phyloP scores from a whole-genome alignment of 2,888 invertebrate genomes.

The Lithosia quadra region DNA sequence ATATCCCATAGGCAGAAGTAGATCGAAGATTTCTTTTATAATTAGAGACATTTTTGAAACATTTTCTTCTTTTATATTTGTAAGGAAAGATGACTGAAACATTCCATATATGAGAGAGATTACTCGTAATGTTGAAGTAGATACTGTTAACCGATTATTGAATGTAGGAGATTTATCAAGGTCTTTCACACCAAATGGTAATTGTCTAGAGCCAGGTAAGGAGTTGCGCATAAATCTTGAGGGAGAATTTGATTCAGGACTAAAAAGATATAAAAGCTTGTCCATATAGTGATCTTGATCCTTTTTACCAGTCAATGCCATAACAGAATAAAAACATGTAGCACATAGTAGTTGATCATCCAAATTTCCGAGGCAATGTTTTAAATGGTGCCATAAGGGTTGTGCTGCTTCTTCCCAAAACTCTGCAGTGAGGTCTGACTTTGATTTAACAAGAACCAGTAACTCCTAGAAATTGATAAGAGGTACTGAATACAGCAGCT shows the following conservation, averaged over 20 bases:
- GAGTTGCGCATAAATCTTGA: slow-evolving; percentile 11
- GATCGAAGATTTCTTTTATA: slow-evolving; percentile 62
- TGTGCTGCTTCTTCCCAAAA: slow-evolving; percentile 60
- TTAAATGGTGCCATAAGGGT: slow-evolving; percentile 69
- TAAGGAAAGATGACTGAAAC: slow-evolving; percentile 75
- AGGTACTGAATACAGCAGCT: background rate
- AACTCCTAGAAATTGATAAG: slow-evolving; percentile 64
- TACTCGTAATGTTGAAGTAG: slow-evolving; percentile 52
- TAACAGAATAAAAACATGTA: slow-evolving; percentile 74
- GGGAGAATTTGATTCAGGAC: slow-evolving; percentile 4
- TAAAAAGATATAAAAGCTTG: slow-evolving; percentile 56
- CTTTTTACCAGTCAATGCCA: slow-evolving; percentile 59
- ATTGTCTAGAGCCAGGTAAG: slow-evolving; percentile 6
- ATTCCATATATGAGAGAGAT: slow-evolving; percentile 79
- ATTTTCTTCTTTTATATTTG: slow-evolving; percentile 42
- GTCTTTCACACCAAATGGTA: slow-evolving; percentile 8
- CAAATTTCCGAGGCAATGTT: slow-evolving; percentile 61
- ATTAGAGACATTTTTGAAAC: slow-evolving; percentile 43
- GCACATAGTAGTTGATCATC: slow-evolving; percentile 80
- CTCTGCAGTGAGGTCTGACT: slow-evolving; percentile 36
- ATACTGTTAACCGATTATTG: slow-evolving; percentile 33
- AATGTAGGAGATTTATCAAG: background rate
- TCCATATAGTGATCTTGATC: slow-evolving; percentile 61
- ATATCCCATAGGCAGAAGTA: slow-evolving; percentile 73
- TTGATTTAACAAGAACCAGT: slow-evolving; percentile 52